phyloP scores from a whole-genome alignment of 2,888 invertebrate species.

The Zhuqinia jingwanae region DNA sequence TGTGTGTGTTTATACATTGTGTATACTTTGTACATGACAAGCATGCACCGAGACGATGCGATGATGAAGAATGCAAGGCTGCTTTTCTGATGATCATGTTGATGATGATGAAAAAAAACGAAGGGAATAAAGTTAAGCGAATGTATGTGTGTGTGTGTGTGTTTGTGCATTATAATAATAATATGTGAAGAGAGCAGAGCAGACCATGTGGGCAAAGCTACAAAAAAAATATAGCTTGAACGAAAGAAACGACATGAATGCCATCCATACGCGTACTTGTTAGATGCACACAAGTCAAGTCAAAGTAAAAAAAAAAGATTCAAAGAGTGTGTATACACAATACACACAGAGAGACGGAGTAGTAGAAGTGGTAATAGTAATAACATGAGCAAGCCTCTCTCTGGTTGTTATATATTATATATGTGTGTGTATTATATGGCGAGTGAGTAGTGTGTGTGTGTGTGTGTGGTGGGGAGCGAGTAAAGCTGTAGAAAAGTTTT shows the following conservation, averaged over 20 bases:
- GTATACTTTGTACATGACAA: slow-evolving; percentile 27
- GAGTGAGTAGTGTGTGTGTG: no score
- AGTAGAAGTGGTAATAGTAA: background rate
- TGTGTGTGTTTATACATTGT: background rate
- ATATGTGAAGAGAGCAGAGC: background rate
- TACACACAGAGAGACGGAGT: background rate
- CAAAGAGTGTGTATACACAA: background rate
- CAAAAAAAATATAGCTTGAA: background rate
- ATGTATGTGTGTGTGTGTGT: background rate
- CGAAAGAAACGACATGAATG: slow-evolving; percentile 36
- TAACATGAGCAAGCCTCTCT: background rate
- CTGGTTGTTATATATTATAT: slow-evolving; percentile 5
- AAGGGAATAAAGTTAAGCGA: slow-evolving; percentile 19
- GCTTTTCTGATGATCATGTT: background rate
- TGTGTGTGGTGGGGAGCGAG: slow-evolving; percentile 36
- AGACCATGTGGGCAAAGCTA: background rate
- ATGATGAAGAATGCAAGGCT: background rate
- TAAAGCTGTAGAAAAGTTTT: slow-evolving; percentile 68
- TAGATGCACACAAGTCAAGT: slow-evolving; percentile 50
- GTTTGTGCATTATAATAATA: slow-evolving; percentile 6
- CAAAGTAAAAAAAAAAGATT: slow-evolving; percentile 20
- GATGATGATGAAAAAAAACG: slow-evolving; percentile 14
- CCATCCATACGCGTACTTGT: slow-evolving; percentile 48
- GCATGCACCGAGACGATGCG: slow-evolving; percentile 18
- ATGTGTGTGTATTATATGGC: slow-evolving; percentile 13